Conservation (phyloP, 2,113 vertebrate genomes). For the Python bivittatus region DNA sequence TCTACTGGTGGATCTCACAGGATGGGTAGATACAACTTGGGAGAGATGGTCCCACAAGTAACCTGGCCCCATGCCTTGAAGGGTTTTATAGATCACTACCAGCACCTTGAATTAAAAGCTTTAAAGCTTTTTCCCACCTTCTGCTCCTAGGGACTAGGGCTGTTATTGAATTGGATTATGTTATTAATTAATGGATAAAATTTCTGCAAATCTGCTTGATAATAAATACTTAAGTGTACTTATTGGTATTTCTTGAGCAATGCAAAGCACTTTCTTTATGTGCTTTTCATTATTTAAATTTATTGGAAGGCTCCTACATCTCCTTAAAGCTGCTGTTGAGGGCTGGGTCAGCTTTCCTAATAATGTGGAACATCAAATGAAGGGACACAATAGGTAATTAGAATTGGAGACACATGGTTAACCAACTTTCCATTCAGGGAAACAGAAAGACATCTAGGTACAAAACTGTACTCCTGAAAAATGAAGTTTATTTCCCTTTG, state of each 20-base stretch:
- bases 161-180: not conserved
- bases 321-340: not conserved
- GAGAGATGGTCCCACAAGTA: not conserved
- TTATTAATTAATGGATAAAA: not conserved
- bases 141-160: not conserved
- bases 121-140: no score
- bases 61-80: no score
- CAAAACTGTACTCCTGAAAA: not conserved
- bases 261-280: not conserved
- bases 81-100: no score
- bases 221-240: not conserved
- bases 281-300: not conserved
- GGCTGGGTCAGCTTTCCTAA: not conserved
- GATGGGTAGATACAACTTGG: not conserved
- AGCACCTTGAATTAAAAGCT: no score
- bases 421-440: not conserved
- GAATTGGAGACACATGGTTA: not conserved
- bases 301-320: not conserved
- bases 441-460: not conserved
- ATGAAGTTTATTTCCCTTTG: not conserved
- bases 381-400: not conserved
- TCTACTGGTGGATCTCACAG: not conserved
- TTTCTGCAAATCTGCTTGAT: not conserved
- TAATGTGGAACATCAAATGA: not conserved
- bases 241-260: not conserved